phyloP scores from a whole-genome alignment of 2,888 invertebrate genomes.

The Clivina fossor region DNA sequence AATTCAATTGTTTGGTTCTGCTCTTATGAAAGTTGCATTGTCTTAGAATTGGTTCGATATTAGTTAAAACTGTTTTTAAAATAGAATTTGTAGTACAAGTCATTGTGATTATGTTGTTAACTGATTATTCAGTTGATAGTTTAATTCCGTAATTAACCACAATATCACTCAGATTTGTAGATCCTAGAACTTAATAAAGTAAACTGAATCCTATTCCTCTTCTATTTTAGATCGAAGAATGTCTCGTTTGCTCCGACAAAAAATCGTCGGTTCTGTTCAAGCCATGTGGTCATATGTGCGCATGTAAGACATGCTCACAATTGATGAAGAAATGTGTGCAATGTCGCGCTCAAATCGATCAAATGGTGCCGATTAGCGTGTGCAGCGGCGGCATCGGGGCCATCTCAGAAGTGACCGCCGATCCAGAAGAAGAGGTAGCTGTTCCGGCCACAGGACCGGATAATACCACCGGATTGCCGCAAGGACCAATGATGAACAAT shows the following conservation, averaged over 20 bases:
- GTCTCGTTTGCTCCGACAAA: constrained; percentile 93
- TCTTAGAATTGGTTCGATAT: no score
- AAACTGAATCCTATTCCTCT: no score
- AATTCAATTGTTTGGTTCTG: no score
- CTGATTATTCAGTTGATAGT: no score
- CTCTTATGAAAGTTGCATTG: no score
- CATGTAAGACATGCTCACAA: constrained; percentile 86
- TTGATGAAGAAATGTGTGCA: constrained; percentile 98
- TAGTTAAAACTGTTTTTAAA: no score
- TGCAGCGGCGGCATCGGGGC: constrained; percentile 53
- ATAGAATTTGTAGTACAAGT: no score
- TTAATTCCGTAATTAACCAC: background rate
- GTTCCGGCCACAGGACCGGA: constrained; percentile 50
- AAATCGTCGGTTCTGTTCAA: constrained; percentile 90
- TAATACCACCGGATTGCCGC: constrained; percentile 54
- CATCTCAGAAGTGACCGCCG: constrained; percentile 56
- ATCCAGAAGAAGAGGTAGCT: constrained; percentile 53
- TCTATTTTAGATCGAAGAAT: constrained; percentile 84
- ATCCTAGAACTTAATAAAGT: no score
- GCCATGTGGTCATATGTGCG: constrained; percentile 95
- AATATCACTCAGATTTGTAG: background rate
- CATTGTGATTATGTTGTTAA: no score
- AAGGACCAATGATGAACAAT: constrained; percentile 63
- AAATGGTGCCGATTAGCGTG: constrained; percentile 59
- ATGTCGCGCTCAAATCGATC: constrained; percentile 85